Percentiles rank a stretch among this genome's conserved stretches.
Conservation (phyloP, 2,797 vertebrate species). For the Staurois parvus region DNA sequence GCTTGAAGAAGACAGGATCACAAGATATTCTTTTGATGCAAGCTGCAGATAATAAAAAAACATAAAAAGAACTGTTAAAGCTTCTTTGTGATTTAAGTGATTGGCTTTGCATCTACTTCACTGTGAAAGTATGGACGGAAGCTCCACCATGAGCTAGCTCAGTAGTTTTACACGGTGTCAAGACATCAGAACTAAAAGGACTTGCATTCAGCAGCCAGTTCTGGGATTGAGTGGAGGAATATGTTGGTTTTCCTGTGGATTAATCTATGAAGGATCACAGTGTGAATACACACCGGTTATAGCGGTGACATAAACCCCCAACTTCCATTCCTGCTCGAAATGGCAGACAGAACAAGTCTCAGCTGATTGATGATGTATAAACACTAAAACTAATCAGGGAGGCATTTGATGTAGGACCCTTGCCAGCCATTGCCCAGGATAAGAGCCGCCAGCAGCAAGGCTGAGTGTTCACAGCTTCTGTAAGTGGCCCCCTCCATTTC, state of each 20-base stretch:
- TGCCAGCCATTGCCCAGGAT: neutral
- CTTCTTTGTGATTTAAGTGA: neutral
- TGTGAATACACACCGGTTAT: neutral
- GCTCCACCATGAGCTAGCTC: neutral
- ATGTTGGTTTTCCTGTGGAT: conserved; percentile 1
- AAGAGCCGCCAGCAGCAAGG: too few species aligned
- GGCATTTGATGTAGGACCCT: neutral
- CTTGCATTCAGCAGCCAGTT: neutral
- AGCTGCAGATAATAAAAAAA: too few species aligned
- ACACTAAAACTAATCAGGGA: neutral
- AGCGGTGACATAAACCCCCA: neutral
- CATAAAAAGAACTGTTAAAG: neutral
- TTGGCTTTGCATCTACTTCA: neutral
- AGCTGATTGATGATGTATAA: conserved; percentile 1
- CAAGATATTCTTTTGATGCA: too few species aligned
- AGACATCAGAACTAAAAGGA: neutral
- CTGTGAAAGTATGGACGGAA: neutral
- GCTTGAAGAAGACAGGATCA: too few species aligned
- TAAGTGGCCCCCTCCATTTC: neutral
- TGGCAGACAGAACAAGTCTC: neutral
- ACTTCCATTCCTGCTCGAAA: neutral
- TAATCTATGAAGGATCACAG: neutral
- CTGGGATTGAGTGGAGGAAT: neutral
- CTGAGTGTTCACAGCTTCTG: neutral
- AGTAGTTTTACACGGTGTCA: neutral